Conservation (phyloP, 2,888 invertebrate species). For the Ethmia dodecea region DNA sequence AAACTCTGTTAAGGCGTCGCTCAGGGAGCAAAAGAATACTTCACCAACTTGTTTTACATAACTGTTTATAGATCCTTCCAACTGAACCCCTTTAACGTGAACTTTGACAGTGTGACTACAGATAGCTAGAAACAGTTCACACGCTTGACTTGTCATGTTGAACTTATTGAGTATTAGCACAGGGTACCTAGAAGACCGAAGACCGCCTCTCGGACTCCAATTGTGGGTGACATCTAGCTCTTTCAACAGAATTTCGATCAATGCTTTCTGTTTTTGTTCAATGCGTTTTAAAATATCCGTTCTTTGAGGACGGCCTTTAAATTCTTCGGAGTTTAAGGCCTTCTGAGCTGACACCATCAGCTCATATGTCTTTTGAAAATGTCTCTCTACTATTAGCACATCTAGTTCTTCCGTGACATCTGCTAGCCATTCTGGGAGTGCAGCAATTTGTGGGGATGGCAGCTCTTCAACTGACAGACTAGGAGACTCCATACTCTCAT, state of each 20-base stretch:
- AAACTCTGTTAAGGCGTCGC: conserved; percentile 80
- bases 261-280: conserved; percentile 83
- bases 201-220: conserved; percentile 92
- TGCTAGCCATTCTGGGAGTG: conserved; percentile 89
- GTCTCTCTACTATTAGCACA: conserved; percentile 95
- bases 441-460: conserved; percentile 54
- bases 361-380: conserved; percentile 94
- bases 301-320: conserved; percentile 54
- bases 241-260: conserved; percentile 92
- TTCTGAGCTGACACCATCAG: conserved; percentile 81
- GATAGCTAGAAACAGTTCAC: conserved; percentile 88
- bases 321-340: conserved; percentile 55
- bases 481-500: conserved; percentile 60
- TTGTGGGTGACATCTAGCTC: conserved; percentile 94
- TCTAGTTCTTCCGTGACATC: conserved; percentile 97
- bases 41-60: conserved; percentile 90
- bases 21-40: conserved; percentile 89
- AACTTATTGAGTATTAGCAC: conserved; percentile 90
- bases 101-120: conserved; percentile 90
- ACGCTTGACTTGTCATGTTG: conserved; percentile 82
- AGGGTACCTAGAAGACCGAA: conserved; percentile 90
- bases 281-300: conserved; percentile 73
- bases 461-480: conserved; percentile 67
- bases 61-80: conserved; percentile 87
- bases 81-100: conserved; percentile 87